Conservation (phyloP, 2,113 vertebrate species). For the Origma solitaria region DNA sequence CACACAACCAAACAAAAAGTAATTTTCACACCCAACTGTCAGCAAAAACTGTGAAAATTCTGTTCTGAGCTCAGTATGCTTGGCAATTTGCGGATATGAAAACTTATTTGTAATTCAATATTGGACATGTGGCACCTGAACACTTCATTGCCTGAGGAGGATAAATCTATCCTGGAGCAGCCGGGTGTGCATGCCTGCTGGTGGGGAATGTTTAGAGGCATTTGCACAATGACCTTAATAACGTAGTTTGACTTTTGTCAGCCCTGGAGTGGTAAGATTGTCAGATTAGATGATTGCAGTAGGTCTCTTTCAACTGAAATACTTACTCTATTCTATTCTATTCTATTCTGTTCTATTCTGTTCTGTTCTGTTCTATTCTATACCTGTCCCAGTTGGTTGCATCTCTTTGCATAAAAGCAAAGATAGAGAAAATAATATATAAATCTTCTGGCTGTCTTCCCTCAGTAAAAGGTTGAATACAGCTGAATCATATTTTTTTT, state of each 20-base stretch:
- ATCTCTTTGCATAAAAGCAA: background rate
- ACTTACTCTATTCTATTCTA: background rate
- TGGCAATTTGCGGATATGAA: background rate
- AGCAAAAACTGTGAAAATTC: background rate
- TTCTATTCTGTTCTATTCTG: background rate
- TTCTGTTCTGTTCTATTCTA: background rate
- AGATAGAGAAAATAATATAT: background rate
- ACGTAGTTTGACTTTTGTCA: background rate
- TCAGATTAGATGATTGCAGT: background rate
- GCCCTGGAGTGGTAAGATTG: background rate
- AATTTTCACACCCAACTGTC: background rate
- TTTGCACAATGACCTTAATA: background rate
- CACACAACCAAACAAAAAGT: background rate
- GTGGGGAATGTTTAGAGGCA: background rate
- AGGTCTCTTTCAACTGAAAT: background rate
- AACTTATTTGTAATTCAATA: background rate
- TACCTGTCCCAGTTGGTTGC: background rate
- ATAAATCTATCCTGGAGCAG: background rate
- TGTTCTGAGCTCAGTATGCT: background rate
- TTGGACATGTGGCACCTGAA: background rate
- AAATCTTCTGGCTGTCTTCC: background rate
- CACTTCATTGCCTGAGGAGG: background rate
- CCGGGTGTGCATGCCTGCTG: background rate
- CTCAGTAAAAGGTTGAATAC: background rate
- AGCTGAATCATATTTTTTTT: background rate